phyloP scores from a whole-genome alignment of 2,113 vertebrate species.

The Callochromis pleurospilus region DNA sequence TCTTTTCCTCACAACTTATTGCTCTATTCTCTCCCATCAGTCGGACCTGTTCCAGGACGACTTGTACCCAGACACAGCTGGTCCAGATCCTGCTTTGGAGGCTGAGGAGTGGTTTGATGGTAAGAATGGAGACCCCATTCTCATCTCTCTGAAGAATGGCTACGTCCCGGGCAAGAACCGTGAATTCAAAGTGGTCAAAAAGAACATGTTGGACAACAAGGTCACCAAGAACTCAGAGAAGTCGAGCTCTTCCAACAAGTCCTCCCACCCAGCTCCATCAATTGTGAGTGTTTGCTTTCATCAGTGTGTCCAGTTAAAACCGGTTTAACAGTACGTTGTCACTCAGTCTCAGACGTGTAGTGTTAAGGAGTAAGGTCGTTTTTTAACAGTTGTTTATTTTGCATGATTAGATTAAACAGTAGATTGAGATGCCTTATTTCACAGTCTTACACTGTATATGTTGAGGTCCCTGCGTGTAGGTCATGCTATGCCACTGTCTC shows the following conservation, averaged over 20 bases:
- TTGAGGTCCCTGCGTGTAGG: neutral
- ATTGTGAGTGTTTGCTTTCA: constrained; percentile 57
- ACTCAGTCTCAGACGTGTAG: neutral
- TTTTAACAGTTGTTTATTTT: neutral
- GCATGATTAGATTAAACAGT: neutral
- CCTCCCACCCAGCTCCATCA: constrained; percentile 50
- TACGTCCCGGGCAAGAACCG: constrained; percentile 90
- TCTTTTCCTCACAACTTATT: neutral
- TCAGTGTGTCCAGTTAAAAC: neutral
- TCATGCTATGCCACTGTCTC: neutral
- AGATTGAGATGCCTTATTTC: neutral
- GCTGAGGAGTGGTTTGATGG: constrained; percentile 96
- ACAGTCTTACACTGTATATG: neutral
- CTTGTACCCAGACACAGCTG: constrained; percentile 90
- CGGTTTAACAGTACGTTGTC: neutral
- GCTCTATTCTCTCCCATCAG: constrained; percentile 57
- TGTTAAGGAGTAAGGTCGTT: neutral
- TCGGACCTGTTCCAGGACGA: constrained; percentile 98
- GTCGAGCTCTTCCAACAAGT: constrained; percentile 75
- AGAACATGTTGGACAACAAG: constrained; percentile 90
- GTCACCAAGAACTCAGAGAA: constrained; percentile 82
- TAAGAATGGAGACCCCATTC: constrained; percentile 85
- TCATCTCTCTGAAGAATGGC: constrained; percentile 91
- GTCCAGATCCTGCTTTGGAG: constrained; percentile 86
- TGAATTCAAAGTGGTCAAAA: constrained; percentile 92